Evolutionary conservation across 2,888 invertebrate species (phyloP), one percentile per base, ranked within the genome.

Genomic region (Desoria tigrina): DNA sequence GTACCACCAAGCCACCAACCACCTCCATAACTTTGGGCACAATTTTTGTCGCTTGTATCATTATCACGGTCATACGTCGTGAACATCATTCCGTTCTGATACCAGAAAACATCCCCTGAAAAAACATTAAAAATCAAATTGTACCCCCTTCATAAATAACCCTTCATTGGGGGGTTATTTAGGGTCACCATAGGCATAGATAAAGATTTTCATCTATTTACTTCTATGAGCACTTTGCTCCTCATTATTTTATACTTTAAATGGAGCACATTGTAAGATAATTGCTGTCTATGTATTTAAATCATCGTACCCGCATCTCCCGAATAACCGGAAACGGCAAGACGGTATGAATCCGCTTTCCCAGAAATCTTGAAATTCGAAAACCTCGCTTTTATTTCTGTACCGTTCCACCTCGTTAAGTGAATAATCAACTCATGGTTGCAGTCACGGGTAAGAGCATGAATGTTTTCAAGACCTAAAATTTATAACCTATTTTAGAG

Each of bases 1-100:
- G 37, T 58, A 68, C 68, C 68, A 68, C 66, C 68, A 68, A 50
- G 64, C 68, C 28, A n/a, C n/a, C n/a, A n/a, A n/a, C n/a, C n/a
- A n/a, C 68, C 68, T 51, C 62, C 62, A 45, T 68, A 68, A 1
- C 49, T 54, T 60, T 62, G 37, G 4, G 68, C 68, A 55, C 55
- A 55, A 18, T 24, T 55, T 3, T 37, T 16, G 3, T 18, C 66
- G 61, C 66, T 69, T 6, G 60, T 57, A 27, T 69, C 69, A 37
- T 69, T 66, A 28, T 69, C 61, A 21, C 42, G 57, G 54, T 69
- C 69, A 42, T 61, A 69, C 0, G 69, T 69, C 6, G 66, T 60
- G 50, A 69, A 69, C 24, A 59, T 63, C 58, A 64, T 69, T 39
- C 64, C 64, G 42, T 66, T 63, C 42, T 69, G 69, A 28, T 69